phyloP scores from a whole-genome alignment of 2,113 vertebrate species.

The Melanotaenia duboulayi region DNA sequence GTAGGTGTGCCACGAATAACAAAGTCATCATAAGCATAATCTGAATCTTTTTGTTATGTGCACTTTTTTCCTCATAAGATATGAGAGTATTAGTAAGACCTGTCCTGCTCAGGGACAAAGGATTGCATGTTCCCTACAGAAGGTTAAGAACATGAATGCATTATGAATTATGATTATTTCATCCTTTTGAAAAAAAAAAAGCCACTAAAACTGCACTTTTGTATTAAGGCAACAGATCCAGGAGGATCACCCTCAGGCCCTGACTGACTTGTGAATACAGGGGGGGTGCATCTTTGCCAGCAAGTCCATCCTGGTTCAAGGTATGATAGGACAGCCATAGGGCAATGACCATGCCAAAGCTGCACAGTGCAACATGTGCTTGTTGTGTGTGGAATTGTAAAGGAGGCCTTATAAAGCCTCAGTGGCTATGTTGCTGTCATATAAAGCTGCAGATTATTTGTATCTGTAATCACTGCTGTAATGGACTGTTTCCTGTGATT shows the following conservation, averaged over 20 bases:
- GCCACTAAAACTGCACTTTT: background rate
- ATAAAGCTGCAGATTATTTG: constrained; percentile 3
- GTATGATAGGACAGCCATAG: constrained; percentile 24
- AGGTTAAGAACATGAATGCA: constrained; percentile 7
- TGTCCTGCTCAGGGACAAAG: constrained; percentile 31
- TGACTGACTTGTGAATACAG: constrained; percentile 32
- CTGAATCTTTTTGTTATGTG: background rate
- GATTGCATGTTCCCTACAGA: constrained; percentile 53
- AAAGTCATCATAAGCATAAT: constrained; percentile 42
- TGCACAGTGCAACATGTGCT: constrained; percentile 27
- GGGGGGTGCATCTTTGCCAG: constrained; percentile 31
- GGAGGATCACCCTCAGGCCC: constrained; percentile 33
- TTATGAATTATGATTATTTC: constrained; percentile 7
- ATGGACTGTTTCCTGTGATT: constrained; percentile 38
- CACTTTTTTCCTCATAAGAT: constrained; percentile 23
- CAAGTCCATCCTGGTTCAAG: constrained; percentile 38
- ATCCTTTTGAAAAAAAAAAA: background rate
- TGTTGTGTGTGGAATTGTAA: constrained; percentile 12
- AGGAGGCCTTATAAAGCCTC: constrained; percentile 5
- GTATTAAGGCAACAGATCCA: constrained; percentile 31
- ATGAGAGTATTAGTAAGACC: constrained; percentile 31
- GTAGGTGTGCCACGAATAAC: constrained; percentile 22
- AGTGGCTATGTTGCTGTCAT: background rate
- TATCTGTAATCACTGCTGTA: constrained; percentile 18
- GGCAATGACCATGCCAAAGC: constrained; percentile 24